phyloP scores from a whole-genome alignment of 2,888 invertebrate genomes.

The Oligia strigilis region DNA sequence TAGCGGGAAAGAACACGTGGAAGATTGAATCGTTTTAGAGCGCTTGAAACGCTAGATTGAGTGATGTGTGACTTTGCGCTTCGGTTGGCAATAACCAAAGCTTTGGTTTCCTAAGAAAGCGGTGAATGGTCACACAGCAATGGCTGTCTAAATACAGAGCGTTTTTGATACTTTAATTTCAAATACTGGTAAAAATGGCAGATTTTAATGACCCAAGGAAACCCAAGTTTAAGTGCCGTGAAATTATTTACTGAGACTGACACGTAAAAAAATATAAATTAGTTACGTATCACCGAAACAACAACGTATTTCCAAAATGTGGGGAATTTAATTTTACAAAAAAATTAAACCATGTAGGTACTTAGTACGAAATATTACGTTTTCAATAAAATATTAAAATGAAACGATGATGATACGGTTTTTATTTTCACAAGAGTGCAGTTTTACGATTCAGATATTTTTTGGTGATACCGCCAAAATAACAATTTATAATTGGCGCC shows the following conservation, averaged over 20 bases:
- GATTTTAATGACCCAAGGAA: background rate
- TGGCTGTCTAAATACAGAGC: background rate
- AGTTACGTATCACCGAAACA: background rate
- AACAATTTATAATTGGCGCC: slow-evolving; percentile 25
- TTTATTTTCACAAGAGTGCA: background rate
- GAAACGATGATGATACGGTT: background rate
- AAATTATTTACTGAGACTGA: too few relatives aligned
- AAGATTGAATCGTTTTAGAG: slow-evolving; percentile 9
- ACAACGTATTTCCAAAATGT: too few relatives aligned
- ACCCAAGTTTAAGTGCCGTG: too few relatives aligned
- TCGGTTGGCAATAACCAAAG: background rate
- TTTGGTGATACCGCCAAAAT: background rate
- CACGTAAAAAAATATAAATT: background rate
- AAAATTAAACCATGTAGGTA: background rate
- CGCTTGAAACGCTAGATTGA: background rate
- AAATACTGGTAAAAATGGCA: background rate
- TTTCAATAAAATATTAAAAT: background rate
- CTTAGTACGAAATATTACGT: background rate
- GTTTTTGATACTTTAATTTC: background rate
- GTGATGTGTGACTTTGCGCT: background rate
- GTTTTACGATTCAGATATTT: background rate
- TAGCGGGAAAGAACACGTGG: slow-evolving; percentile 18
- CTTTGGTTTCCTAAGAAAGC: background rate
- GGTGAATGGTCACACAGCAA: background rate
- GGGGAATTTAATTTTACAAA: background rate